Evolutionary conservation across 2,888 invertebrate species (phyloP).

Genomic region (Melitaea athalia): DNA sequence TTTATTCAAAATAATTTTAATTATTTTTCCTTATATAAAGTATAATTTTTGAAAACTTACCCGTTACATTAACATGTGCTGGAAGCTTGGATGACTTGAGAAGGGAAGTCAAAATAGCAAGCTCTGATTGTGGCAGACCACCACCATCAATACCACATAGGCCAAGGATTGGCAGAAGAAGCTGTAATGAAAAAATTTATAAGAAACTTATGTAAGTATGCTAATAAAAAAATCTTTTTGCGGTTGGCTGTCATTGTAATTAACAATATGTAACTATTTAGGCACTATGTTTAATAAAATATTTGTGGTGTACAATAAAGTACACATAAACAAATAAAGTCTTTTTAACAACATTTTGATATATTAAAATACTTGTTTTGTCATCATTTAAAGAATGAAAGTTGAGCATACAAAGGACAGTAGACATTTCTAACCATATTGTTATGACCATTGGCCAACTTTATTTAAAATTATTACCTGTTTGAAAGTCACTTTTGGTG

Average conservation of each 20-base stretch:
- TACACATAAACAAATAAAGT: too few relatives aligned
- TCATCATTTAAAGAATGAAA: too few relatives aligned
- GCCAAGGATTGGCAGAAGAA: slow-evolving; percentile 86
- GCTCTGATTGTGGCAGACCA: slow-evolving; percentile 88
- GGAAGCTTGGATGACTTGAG: slow-evolving; percentile 89
- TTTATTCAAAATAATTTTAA: too few relatives aligned
- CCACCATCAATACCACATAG: slow-evolving; percentile 86
- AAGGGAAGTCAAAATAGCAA: slow-evolving; percentile 88
- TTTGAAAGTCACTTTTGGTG: slow-evolving; percentile 74
- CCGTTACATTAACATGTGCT: slow-evolving; percentile 70
- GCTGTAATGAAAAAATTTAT: slow-evolving; percentile 62
- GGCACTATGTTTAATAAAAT: too few relatives aligned
- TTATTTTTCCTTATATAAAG: background rate
- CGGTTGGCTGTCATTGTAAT: too few relatives aligned
- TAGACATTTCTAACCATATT: background rate
- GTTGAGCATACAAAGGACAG: too few relatives aligned
- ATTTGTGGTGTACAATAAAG: too few relatives aligned
- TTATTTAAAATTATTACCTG: slow-evolving; percentile 56
- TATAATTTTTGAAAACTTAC: slow-evolving; percentile 47
- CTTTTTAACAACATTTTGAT: too few relatives aligned
- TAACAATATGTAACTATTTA: too few relatives aligned
- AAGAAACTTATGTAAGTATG: slow-evolving; percentile 7
- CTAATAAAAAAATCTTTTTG: slow-evolving; percentile 2
- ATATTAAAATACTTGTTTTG: too few relatives aligned
- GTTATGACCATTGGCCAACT: background rate